Percentiles rank a stretch among this genome's conserved stretches.
Evolutionary conservation across 2,888 invertebrate genomes (phyloP).

Genomic region (Eustalomyia histrio): DNA sequence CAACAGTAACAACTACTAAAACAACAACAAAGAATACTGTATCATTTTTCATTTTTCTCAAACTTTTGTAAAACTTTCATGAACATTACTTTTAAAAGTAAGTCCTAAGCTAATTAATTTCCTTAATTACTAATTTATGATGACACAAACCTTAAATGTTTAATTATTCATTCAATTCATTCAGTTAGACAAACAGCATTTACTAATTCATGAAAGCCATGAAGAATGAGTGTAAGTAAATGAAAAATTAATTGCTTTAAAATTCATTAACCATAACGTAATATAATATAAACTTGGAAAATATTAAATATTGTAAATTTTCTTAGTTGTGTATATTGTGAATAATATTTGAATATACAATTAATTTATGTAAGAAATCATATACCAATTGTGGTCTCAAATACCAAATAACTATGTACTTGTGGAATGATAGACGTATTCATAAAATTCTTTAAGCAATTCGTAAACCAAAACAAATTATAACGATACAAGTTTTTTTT

Average conservation of each 20-base stretch:
- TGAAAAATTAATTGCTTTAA: conserved; percentile 15
- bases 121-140: background rate
- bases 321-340: background rate
- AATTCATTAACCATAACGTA: conserved; percentile 7
- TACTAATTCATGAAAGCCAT: background rate
- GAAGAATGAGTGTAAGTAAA: background rate
- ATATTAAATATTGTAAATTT: background rate
- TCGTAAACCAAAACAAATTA: background rate
- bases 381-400: background rate
- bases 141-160: background rate
- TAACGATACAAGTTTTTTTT: background rate
- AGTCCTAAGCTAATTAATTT: background rate
- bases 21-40: no score
- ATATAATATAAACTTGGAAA: background rate
- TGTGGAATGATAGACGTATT: background rate
- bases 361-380: background rate
- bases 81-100: background rate
- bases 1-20: background rate
- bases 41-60: background rate
- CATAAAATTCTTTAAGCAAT: background rate
- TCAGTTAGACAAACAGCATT: background rate
- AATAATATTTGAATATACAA: background rate
- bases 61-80: background rate
- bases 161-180: background rate
- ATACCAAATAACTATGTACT: background rate